Base-by-base conservation (phyloP, 2,113 vertebrate genomes). In the Natator depressus region DNA sequence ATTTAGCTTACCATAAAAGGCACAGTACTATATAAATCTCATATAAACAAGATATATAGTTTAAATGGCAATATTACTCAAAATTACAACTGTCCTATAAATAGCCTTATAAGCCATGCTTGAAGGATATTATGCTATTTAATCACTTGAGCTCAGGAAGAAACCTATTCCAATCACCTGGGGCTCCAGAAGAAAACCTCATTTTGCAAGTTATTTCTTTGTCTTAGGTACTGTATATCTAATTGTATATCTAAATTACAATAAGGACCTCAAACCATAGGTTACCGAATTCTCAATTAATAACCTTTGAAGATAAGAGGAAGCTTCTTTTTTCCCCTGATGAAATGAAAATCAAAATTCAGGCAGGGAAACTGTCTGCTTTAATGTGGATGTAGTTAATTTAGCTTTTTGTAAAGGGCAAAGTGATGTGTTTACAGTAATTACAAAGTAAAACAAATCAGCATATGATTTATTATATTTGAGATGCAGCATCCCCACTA, bases 181-280 rank as follows among this genome's bases (percentile, higher is more conserved):
- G 65, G 88, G 91, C 59, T 31, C 38, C 31, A 55, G 2, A 14
- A 95, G 79, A 91, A 95, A 97, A 96, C 69, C 57, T 96, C 82
- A 89, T 13, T 84, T 94, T 46, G 55, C 54, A 89, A 97, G 51
- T 93, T 91, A 59, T 57, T 93, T 92, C 85, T 88, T 69, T 94
- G 84, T 95, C 94, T 95, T 94, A 72, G 89, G 54, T 91, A 55
- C 90, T 69, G 0, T 93, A 65, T 97, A 94, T 94, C 94, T 95
- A 96, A 97, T 95, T 96, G 88, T 93, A 92, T 94, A 95, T 97
- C 93, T 98, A 97, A 98, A 97, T 96, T 93, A 80, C 94, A 96
- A 88, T 80, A 95, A 97, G 94, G 87, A 93, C 50, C 88, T 98
- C 75, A 95, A 95, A 97, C 65, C 2, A 1, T 54, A 93, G 88